Base-by-base conservation (phyloP, 2,888 invertebrate species). In the Cheilosia scutellata region DNA sequence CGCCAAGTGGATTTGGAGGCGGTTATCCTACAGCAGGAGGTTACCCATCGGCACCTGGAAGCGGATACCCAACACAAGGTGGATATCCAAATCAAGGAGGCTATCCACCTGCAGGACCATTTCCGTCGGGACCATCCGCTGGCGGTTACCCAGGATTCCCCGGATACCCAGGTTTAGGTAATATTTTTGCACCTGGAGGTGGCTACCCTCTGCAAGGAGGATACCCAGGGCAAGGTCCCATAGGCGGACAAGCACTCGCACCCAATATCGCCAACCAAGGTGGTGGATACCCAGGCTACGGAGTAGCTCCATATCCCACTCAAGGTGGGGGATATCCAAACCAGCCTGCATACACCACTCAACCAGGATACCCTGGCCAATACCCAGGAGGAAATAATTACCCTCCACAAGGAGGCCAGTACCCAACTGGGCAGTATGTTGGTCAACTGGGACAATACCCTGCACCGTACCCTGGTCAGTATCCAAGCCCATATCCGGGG, bases 1-100 rank as follows among this genome's bases (percentile, higher is more conserved):
- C 49, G 5, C 51, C 72, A 2, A 55, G 55, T 16, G 53, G 78
- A 49, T 57, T 86, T 4, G 90, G 89, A 1, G 82, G 53, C 57
- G 82, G 70, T 0, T 89, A 89, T 66, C 90, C 88, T 68, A 82
- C 87, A 20, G 70, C 75, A 40, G 88, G 88, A 5, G 89, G 90
- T 5, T 88, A 88, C 6, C 83, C 78, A 16, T 88, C 87, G 5
- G 82, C 75, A 29, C 68, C 74, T 20, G 66, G 13, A 27, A 51
- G 25, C 77, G 63, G 72, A 53, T 62, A 49, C 13, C 78, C 75
- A 13, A 42, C n/a, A 2, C 84, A 84, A 66, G 78, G 70, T 13
- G 83, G 82, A 9, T 68, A 82, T 31, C 87, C 78, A 11, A 76
- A 55, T 66, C 68, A 63, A 13, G 87, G 82, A n/a, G 75, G 77